Evolutionary conservation across 1,140 invertebrate species (phyloP).

Genomic region (Andricus grossulariae): DNA sequence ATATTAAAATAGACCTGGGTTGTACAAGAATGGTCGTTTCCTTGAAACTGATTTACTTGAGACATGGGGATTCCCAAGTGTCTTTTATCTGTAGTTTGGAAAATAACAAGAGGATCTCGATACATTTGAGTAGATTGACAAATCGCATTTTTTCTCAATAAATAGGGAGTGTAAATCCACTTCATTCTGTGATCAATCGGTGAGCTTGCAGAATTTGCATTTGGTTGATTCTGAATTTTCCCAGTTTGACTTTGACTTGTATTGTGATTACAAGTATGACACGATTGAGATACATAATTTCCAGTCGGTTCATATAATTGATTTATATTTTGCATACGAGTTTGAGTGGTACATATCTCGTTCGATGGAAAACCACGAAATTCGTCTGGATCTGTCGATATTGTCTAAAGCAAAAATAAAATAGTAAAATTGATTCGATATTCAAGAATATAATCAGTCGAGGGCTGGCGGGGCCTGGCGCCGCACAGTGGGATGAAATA

Average conservation of each 20-base stretch:
- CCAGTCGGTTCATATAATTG: constrained; percentile 37
- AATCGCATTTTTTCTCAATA: background rate
- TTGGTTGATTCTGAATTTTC: constrained; percentile 3
- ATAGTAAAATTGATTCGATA: constrained; percentile 10
- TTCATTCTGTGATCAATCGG: constrained; percentile 3
- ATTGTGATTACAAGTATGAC: background rate
- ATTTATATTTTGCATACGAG: constrained; percentile 48
- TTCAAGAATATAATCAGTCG: background rate
- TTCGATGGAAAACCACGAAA: constrained; percentile 57
- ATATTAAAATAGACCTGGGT: too few relatives aligned
- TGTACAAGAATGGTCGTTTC: too few relatives aligned
- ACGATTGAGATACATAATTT: background rate
- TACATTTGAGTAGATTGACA: background rate
- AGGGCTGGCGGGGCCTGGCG: too few relatives aligned
- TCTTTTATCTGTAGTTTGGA: too few relatives aligned
- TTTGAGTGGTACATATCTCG: constrained; percentile 52
- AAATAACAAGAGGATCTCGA: background rate
- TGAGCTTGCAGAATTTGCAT: background rate
- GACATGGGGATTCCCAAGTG: too few relatives aligned
- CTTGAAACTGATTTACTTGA: too few relatives aligned
- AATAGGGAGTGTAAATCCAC: constrained; percentile 8
- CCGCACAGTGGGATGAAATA: too few relatives aligned
- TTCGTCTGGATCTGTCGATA: constrained; percentile 30
- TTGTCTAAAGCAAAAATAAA: constrained; percentile 5
- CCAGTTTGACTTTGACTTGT: background rate